Conservation (phyloP, 1,140 invertebrate species). For the Cotesia glomerata region DNA sequence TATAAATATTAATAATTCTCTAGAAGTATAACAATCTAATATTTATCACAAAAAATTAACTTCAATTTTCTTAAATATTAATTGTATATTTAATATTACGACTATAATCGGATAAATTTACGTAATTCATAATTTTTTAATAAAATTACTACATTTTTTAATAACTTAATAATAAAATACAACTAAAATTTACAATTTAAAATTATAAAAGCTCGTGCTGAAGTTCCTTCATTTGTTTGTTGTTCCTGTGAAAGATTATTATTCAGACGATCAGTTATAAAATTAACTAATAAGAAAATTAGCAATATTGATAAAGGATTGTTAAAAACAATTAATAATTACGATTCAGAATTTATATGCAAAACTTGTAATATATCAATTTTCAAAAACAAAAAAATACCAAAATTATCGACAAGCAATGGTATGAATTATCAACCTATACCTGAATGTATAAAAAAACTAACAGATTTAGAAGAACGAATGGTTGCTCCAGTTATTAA, state of each 20-base stretch:
- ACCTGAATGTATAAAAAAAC: conserved; percentile 1
- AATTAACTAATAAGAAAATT: conserved; percentile 18
- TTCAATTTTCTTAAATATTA: too few species aligned
- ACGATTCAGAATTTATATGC: background rate
- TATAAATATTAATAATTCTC: too few species aligned
- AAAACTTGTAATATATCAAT: background rate
- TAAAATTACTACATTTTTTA: too few species aligned
- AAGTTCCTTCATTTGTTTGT: background rate
- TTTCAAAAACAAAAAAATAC: background rate
- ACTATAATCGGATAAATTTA: too few species aligned
- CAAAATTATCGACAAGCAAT: background rate
- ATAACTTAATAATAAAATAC: too few species aligned
- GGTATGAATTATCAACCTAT: conserved; percentile 16
- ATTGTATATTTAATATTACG: too few species aligned
- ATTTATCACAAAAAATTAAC: too few species aligned
- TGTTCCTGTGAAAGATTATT: conserved; percentile 42
- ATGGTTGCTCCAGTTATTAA: conserved; percentile 25
- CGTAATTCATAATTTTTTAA: too few species aligned
- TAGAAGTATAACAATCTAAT: too few species aligned
- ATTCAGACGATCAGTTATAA: conserved; percentile 38
- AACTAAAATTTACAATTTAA: too few species aligned
- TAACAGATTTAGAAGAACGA: conserved; percentile 19
- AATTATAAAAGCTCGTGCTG: background rate
- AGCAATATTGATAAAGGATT: background rate
- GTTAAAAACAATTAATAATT: background rate